phyloP scores from a whole-genome alignment of 2,113 vertebrate species.

The Prunella himalayana region DNA sequence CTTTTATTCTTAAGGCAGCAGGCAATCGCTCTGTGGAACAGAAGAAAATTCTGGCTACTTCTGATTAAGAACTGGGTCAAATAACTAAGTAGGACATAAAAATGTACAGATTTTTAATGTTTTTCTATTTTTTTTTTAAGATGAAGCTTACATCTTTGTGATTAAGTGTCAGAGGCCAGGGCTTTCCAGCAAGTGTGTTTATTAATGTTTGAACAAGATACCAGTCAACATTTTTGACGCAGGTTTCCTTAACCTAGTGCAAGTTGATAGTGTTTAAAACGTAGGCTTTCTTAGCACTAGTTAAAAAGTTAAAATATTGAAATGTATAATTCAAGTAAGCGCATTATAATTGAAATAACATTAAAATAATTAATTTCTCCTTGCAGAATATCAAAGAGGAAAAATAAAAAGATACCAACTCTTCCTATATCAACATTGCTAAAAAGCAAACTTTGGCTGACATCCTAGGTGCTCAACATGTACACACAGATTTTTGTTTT shows the following conservation, averaged over 20 bases:
- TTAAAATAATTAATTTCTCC: background rate
- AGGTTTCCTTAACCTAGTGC: background rate
- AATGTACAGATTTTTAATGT: background rate
- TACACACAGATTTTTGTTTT: background rate
- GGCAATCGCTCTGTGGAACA: background rate
- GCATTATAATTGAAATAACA: background rate
- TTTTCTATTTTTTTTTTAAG: background rate
- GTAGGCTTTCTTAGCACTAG: background rate
- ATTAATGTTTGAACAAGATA: background rate
- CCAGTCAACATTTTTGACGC: background rate
- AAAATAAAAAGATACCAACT: background rate
- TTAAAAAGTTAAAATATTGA: slow-evolving; percentile 1
- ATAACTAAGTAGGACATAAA: slow-evolving; percentile 47
- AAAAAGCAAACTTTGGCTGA: background rate
- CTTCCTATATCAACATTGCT: background rate
- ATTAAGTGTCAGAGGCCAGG: background rate
- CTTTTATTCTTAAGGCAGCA: background rate
- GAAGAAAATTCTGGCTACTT: slow-evolving; percentile 43
- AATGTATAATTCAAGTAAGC: background rate
- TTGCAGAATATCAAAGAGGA: background rate
- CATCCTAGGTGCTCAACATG: background rate
- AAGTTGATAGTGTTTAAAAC: background rate
- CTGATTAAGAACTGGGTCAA: slow-evolving; percentile 53
- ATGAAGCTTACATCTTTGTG: background rate
- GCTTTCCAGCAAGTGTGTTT: background rate